These are phyloP conservation scores for Adelges cooleyi DNA, from an alignment of 1,140 invertebrate genomes.

Conservation along the genomic window DNA sequence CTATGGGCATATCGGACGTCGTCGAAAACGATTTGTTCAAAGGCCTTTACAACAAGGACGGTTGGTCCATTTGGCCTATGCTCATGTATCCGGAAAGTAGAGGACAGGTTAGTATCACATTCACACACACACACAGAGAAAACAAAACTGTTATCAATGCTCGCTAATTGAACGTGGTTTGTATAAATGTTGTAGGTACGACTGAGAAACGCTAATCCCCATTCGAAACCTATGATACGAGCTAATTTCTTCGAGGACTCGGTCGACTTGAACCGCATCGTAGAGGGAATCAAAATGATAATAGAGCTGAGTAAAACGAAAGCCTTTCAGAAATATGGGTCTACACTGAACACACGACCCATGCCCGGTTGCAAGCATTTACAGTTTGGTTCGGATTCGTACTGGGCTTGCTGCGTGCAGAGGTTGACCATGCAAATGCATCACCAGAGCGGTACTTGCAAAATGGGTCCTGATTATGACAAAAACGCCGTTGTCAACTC, in stretches of 20 bases:
- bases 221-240: constrained; percentile 50
- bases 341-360: constrained; percentile 47
- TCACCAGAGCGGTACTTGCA: constrained; percentile 57
- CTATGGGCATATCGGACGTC: constrained; percentile 33
- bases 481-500: constrained; percentile 42
- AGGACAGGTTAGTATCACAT: constrained; percentile 40
- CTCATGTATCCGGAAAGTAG: constrained; percentile 43
- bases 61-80: constrained; percentile 55
- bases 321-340: constrained; percentile 40
- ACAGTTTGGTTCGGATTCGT: constrained; percentile 50
- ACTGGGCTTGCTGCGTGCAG: constrained; percentile 60
- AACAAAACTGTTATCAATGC: too few relatives aligned
- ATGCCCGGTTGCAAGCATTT: constrained; percentile 55
- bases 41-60: constrained; percentile 41
- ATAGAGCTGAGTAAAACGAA: constrained; percentile 35
- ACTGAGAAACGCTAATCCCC: constrained; percentile 46
- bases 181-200: too few relatives aligned
- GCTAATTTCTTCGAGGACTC: constrained; percentile 48
- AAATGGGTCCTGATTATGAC: constrained; percentile 45
- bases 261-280: constrained; percentile 35
- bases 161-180: too few relatives aligned
- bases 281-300: constrained; percentile 33
- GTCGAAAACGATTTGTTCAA: constrained; percentile 28
- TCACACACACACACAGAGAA: too few relatives aligned
- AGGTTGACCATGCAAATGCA: constrained; percentile 57